These are phyloP conservation scores for Trichomalopsis sarcophagae DNA, from an alignment of 1,140 invertebrate genomes.

Conservation along the genomic window DNA sequence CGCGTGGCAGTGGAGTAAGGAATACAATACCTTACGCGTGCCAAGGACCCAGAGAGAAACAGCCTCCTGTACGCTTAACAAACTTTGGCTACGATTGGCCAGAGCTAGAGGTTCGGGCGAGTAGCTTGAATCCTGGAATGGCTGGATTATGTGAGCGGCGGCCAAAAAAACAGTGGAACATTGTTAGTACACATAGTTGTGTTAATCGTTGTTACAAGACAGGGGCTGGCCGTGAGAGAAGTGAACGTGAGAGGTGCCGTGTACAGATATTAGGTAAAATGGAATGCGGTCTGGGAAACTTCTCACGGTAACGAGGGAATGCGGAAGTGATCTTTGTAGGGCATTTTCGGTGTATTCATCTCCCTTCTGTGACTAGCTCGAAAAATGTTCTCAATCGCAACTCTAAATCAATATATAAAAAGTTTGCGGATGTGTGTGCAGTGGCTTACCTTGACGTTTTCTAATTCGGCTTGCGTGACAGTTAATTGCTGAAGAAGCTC, in stretches of 20 bases:
- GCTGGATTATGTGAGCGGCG: conserved; percentile 59
- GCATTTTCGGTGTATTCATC: background rate
- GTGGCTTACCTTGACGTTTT: conserved; percentile 86
- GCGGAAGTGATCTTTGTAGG: background rate
- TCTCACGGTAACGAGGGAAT: background rate
- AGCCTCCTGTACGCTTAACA: conserved; percentile 92
- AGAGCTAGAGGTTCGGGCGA: conserved; percentile 80
- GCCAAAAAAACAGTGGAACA: conserved; percentile 62
- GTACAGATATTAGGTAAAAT: background rate
- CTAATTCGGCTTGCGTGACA: conserved; percentile 87
- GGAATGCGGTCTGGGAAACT: background rate
- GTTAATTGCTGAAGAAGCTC: conserved; percentile 87
- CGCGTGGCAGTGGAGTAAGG: conserved; percentile 59
- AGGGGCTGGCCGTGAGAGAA: conserved; percentile 27
- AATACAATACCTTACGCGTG: conserved; percentile 88
- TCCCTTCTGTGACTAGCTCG: background rate
- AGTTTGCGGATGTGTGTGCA: background rate
- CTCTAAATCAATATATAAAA: background rate
- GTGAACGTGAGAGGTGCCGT: conserved; percentile 29
- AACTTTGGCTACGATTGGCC: conserved; percentile 78
- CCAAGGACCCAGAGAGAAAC: conserved; percentile 92
- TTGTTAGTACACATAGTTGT: conserved; percentile 61
- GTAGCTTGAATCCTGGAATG: conserved; percentile 83
- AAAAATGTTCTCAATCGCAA: background rate
- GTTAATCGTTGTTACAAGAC: conserved; percentile 62